phyloP scores from a whole-genome alignment of 2,797 vertebrate species.

The Pantherophis vulpinus region DNA sequence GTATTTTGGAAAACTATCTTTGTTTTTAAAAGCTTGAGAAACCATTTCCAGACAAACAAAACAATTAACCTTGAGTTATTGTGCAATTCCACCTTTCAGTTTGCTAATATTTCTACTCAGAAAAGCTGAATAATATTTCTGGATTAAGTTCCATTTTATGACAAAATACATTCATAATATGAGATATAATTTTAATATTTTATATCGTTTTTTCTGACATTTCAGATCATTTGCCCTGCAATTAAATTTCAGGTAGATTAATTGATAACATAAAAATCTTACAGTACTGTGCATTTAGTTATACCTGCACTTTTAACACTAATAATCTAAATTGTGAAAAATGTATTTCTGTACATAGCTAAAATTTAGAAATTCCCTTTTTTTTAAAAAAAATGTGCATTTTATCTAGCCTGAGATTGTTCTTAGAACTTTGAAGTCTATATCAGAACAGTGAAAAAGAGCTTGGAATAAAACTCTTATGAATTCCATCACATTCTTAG shows the following conservation, averaged over 20 bases:
- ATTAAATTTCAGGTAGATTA: not conserved
- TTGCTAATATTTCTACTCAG: not conserved
- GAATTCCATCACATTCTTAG: not conserved
- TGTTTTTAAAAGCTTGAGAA: not conserved
- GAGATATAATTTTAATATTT: not conserved
- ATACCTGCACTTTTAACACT: not conserved
- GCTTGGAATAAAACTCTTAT: not conserved
- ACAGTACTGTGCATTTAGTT: not conserved
- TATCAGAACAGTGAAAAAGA: not conserved
- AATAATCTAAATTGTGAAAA: not conserved
- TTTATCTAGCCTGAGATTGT: not conserved
- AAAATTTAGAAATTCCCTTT: not conserved
- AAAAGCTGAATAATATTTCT: not conserved
- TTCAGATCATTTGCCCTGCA: not conserved
- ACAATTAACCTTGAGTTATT: not conserved
- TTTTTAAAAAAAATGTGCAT: not conserved
- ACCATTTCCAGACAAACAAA: not conserved
- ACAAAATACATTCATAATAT: not conserved
- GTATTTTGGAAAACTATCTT: constrained; percentile 6
- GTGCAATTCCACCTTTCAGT: not conserved
- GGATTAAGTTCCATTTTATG: not conserved
- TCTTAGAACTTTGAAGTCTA: constrained; percentile 2
- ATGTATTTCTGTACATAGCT: not conserved
- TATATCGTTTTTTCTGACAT: not conserved
- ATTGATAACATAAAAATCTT: not conserved